Base-by-base conservation (phyloP, 2,113 vertebrate species). In the Oryzias woworae region DNA sequence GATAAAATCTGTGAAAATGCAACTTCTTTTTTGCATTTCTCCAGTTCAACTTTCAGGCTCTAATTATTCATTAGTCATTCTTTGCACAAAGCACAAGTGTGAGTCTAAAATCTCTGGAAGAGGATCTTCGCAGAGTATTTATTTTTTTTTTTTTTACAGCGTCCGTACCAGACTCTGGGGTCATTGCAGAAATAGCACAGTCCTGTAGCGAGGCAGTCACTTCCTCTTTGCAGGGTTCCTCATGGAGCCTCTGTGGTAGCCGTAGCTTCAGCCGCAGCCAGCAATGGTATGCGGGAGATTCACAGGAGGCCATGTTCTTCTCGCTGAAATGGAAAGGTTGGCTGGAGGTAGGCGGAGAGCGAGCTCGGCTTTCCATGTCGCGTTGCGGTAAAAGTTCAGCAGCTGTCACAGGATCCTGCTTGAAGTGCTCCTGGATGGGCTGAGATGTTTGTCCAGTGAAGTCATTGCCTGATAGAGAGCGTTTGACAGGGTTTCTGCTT, bases 281-380 rank as follows among this genome's bases (percentile, higher is more conserved):
- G 81, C 36, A 69, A 93, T 92, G 91, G 65, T 90, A 18, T 88
- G 75, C 75, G 80, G 86, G 71, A 88, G 78, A 66, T 73, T 90
- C 61, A 73, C 73, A 26, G 85, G 87, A 73, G 83, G 73, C 61
- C 87, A 85, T 18, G 79, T 87, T 36, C 60, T 82, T 90, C 84
- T 91, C 85, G n/a, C 45, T 75, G 56, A 91, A 61, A 80, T 81
- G 88, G 69, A 88, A 80, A 66, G 45, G 62, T 54, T 71, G 77
- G 68, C 72, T 64, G 18, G 86, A 92, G 92, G 92, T 93, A 91
- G 84, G 91, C 56, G n/a, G 16, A 73, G 24, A 44, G 23, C 41
- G 26, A 8, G 24, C 24, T 78, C 51, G 52, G 55, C 1, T 77
- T 70, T 71, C 59, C 47, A 47, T 42, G 65, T 57, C 41, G 53